Evolutionary conservation across 2,888 invertebrate species (phyloP), one percentile per base, ranked within the genome.

Genomic region (Drosophila rubida): DNA sequence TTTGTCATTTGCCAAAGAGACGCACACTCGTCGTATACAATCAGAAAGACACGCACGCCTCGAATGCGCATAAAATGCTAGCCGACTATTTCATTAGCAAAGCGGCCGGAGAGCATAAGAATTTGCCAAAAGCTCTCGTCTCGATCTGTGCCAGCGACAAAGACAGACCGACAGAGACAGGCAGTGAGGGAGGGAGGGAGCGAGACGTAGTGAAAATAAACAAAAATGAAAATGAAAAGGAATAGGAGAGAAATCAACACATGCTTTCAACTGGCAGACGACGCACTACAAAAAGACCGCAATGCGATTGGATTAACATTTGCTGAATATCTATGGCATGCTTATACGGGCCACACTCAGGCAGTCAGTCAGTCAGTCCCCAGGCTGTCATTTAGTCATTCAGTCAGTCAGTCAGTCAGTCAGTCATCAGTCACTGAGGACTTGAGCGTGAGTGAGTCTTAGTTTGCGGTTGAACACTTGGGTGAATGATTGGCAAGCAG

Each of bases 251-350:
- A 75, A 69, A 75, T 75, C 68, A 75, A 75, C 76, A 75, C 72
- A 75, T 75, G 64, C 61, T 68, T 72, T 44, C 55, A 61, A 55
- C 54, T 62, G 42, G 30, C 61, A 54, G 64, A 69, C 41, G 64
- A 69, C 41, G 46, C 57, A 78, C 78, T 76, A 80, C 78, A 80
- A 84, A 80, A 81, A 71, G 71, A 82, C 81, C 81, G 86, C 81
- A 82, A 62, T 82, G 80, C 83, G 86, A 82, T 82, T 82, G 87
- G 74, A 86, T 81, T 81, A 81, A 80, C 77, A 83, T 83, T 76
- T 59, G 13, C 45, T 57, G 66, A 71, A 75, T 75, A 75, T 79
- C 76, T 66, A 72, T 68, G 55, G 77, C 67, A 71, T 63, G 58
- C 59, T 54, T 58, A 59, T 54, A 23, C 19, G 58, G 51, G 45